Conservation (phyloP, 2,113 vertebrate species). For the Urocynchramus pylzowi region DNA sequence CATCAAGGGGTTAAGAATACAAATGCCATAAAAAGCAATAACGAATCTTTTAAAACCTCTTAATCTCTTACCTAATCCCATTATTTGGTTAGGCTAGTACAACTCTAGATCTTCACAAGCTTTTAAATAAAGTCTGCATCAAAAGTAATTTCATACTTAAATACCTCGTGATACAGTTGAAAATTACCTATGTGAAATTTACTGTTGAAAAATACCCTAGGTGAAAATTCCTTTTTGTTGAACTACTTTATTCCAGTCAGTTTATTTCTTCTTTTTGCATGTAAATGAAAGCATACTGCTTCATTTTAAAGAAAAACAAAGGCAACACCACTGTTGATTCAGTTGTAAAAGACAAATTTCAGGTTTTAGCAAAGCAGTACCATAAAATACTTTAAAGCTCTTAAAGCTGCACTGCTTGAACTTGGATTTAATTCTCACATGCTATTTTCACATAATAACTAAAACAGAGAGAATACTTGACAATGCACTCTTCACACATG, state of each 20-base stretch:
- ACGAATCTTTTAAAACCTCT: not conserved
- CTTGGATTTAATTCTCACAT: not conserved
- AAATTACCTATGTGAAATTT: no score
- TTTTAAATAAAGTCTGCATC: not conserved
- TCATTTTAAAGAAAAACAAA: not conserved
- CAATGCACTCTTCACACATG: not conserved
- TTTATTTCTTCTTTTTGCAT: not conserved
- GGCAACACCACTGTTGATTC: not conserved
- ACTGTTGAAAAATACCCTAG: no score
- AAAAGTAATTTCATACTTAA: not conserved
- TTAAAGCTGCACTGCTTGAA: not conserved
- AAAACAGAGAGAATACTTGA: not conserved
- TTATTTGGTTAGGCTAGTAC: not conserved
- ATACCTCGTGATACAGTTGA: not conserved
- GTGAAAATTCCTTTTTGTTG: not conserved
- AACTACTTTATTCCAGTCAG: not conserved
- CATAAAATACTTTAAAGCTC: not conserved
- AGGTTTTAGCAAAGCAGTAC: not conserved
- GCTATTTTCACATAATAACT: not conserved
- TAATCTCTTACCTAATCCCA: not conserved
- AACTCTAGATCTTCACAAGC: not conserved
- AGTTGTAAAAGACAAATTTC: not conserved
- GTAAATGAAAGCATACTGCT: not conserved
- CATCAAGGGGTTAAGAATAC: accelerated
- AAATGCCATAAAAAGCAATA: not conserved